Percentiles rank a stretch among this genome's conserved stretches.
These are phyloP conservation scores for Aurelia coerulea DNA, from an alignment of 30 jellyfish, hydroid and myxozoan species.

Conservation along the genomic window DNA sequence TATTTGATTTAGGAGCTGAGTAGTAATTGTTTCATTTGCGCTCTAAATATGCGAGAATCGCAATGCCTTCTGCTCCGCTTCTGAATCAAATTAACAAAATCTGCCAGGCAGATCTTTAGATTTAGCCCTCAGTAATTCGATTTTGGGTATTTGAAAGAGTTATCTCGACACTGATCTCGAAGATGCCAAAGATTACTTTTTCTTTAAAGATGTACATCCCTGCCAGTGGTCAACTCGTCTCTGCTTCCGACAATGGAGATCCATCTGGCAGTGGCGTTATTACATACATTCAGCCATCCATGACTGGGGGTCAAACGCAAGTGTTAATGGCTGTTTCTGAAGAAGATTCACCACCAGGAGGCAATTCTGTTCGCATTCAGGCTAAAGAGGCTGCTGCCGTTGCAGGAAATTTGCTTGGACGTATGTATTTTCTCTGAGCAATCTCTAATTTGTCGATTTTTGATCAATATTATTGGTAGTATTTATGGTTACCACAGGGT, in stretches of 20 bases:
- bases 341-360: conserved; percentile 37
- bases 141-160: no score
- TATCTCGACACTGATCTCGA: no score
- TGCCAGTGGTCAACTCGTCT: conserved; percentile 47
- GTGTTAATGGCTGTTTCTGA: conserved; percentile 72
- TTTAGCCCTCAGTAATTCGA: no score
- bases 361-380: conserved; percentile 38
- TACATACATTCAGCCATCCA: conserved; percentile 62
- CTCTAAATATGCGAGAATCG: no score
- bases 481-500: no score
- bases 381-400: conserved; percentile 47
- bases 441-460: no score
- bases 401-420: conserved; percentile 57
- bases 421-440: neutral
- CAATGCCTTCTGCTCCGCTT: no score
- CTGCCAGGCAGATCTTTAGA: no score
- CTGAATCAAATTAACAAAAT: no score
- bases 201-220: conserved; percentile 56
- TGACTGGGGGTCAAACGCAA: conserved; percentile 59
- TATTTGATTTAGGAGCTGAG: no score
- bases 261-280: conserved; percentile 58
- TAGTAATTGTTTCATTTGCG: no score
- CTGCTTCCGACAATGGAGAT: conserved; percentile 46
- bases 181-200: neutral
- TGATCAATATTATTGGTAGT: no score